These are phyloP conservation scores for Cyclargus thomasi DNA, from an alignment of 1,140 invertebrate genomes.

Conservation along the genomic window DNA sequence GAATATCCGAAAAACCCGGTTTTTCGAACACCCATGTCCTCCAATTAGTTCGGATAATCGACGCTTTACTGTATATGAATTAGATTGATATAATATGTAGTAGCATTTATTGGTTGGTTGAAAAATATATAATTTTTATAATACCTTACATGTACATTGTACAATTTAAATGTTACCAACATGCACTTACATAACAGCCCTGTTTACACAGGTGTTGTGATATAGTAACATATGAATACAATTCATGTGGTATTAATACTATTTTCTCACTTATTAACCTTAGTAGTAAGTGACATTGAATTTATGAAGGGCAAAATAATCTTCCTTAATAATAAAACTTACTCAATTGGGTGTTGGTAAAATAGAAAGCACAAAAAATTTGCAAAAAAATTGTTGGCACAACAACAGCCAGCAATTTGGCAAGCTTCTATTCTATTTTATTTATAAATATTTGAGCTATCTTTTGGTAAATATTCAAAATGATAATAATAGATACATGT, in stretches of 20 bases:
- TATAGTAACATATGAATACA: neutral
- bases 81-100: no score
- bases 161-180: neutral
- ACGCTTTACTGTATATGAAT: no score
- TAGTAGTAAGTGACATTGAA: neutral
- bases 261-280: neutral
- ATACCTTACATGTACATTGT: neutral
- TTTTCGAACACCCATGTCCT: no score
- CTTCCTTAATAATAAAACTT: neutral
- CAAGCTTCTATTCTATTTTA: neutral
- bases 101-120: no score
- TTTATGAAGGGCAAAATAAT: neutral
- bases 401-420: neutral
- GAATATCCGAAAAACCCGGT: no score
- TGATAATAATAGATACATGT: no score
- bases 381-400: neutral
- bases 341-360: neutral
- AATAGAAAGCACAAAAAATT: neutral
- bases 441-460: neutral
- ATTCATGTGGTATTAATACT: neutral
- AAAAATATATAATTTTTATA: no score
- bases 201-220: neutral
- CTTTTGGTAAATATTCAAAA: neutral
- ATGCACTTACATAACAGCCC: neutral
- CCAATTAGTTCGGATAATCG: no score